These are phyloP conservation scores for Sinocyclocheilus anophthalmus DNA, from an alignment of 2,113 vertebrate genomes.

Conservation along the genomic window DNA sequence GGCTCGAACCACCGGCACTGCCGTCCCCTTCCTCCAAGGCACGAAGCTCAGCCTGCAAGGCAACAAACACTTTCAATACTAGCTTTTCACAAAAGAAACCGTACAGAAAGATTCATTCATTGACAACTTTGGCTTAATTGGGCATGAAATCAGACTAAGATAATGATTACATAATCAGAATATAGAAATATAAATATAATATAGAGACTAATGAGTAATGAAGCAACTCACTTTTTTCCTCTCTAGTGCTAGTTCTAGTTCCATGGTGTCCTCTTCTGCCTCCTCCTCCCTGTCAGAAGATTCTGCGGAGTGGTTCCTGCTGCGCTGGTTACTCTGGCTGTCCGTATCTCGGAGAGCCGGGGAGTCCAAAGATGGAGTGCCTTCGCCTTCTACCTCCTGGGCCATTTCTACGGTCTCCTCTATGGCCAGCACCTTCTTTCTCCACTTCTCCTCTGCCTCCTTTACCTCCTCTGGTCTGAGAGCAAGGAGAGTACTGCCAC, in stretches of 20 bases:
- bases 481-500: conserved; percentile 91
- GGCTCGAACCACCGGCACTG: conserved; percentile 89
- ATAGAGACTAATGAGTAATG: background rate
- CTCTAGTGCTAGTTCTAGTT: conserved; percentile 92
- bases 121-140: background rate
- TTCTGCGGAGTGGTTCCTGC: conserved; percentile 79
- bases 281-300: conserved; percentile 81
- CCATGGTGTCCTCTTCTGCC: conserved; percentile 88
- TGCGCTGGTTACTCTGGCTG: conserved; percentile 79
- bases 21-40: conserved; percentile 94
- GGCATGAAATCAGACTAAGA: background rate
- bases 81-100: background rate
- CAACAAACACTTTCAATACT: background rate
- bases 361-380: conserved; percentile 46
- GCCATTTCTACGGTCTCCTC: conserved; percentile 76
- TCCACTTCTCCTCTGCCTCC: conserved; percentile 94
- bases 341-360: conserved; percentile 63
- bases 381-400: conserved; percentile 74
- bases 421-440: conserved; percentile 86
- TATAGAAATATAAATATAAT: background rate
- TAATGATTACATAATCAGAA: background rate
- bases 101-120: background rate
- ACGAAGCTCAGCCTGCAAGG: conserved; percentile 88
- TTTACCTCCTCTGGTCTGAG: conserved; percentile 91
- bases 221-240: conserved; percentile 85